phyloP scores from a whole-genome alignment of 1,140 invertebrate genomes.

The Drosophila arawakana region DNA sequence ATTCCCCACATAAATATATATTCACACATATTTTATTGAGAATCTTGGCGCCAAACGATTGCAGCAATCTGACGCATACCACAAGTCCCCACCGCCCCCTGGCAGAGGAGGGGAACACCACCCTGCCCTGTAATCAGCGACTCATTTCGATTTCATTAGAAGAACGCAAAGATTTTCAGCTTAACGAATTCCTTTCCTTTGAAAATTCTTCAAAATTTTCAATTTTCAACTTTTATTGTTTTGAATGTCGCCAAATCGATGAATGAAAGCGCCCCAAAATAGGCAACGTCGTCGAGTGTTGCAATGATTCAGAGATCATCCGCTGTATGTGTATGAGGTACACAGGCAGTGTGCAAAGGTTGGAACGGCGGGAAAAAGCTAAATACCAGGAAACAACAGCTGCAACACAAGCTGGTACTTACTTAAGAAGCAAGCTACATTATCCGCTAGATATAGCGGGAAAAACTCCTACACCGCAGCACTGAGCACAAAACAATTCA shows the following conservation, averaged over 20 bases:
- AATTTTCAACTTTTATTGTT: conserved; percentile 17
- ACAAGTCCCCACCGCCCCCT: conserved; percentile 12
- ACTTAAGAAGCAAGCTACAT: too few species aligned
- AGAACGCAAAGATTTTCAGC: conserved; percentile 40
- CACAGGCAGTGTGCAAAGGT: background rate
- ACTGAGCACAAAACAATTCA: background rate
- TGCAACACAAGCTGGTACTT: too few species aligned
- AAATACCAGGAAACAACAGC: too few species aligned
- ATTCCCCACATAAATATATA: conserved; percentile 3
- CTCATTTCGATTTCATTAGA: conserved; percentile 66
- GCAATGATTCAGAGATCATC: conserved; percentile 61
- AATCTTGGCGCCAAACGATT: conserved; percentile 75
- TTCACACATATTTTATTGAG: conserved; percentile 44
- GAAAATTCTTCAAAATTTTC: conserved; percentile 53
- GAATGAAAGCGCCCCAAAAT: conserved; percentile 57
- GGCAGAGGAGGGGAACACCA: conserved; percentile 1
- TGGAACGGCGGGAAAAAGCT: too few species aligned
- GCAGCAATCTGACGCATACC: conserved; percentile 52
- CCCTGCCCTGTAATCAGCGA: conserved; percentile 27
- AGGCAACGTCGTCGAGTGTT: conserved; percentile 37
- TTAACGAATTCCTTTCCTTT: conserved; percentile 49
- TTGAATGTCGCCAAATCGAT: conserved; percentile 8
- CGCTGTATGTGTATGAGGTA: conserved; percentile 5
- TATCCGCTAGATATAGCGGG: too few species aligned
- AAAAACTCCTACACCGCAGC: too few species aligned